Percentiles rank a stretch among this genome's conserved stretches.
phyloP scores from a whole-genome alignment of 2,113 vertebrate species.

The Phycodurus eques region DNA sequence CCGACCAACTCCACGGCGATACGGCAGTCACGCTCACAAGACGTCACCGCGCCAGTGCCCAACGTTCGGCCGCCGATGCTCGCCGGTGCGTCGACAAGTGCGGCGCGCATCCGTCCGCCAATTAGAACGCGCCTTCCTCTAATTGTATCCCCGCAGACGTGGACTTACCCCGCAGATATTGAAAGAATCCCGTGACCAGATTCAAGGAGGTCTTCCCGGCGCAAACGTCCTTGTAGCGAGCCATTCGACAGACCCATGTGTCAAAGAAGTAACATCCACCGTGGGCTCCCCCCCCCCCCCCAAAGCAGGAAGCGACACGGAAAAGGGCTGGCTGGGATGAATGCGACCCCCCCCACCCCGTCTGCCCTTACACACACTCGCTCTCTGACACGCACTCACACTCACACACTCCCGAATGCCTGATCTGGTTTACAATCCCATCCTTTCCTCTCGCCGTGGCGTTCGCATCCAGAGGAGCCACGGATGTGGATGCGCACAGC shows the following conservation, averaged over 20 bases:
- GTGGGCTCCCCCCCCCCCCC: constrained; percentile 51
- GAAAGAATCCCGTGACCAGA: constrained; percentile 80
- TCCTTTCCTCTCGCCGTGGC: constrained; percentile 62
- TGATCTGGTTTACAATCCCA: constrained; percentile 44
- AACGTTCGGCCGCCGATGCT: constrained; percentile 31
- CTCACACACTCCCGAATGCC: constrained; percentile 20
- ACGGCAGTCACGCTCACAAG: constrained; percentile 47
- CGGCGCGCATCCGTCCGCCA: constrained; percentile 26
- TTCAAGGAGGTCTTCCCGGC: constrained; percentile 76
- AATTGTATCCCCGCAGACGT: constrained; percentile 12
- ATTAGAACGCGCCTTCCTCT: background rate
- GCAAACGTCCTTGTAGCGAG: constrained; percentile 73
- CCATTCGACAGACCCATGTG: constrained; percentile 68
- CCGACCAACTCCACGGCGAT: background rate
- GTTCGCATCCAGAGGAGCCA: constrained; percentile 54
- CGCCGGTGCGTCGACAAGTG: constrained; percentile 53
- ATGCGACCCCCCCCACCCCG: constrained; percentile 60
- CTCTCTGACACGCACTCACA: constrained; percentile 9
- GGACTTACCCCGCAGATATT: constrained; percentile 83
- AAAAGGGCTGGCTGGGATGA: constrained; percentile 52
- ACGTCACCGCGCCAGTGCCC: constrained; percentile 35
- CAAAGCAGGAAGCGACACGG: constrained; percentile 53
- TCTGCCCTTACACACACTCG: constrained; percentile 11
- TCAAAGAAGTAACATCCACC: constrained; percentile 53
- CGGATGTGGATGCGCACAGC: constrained; percentile 66